A percentile compares a stretch with the other conserved stretches of the same genome.
These are phyloP conservation scores for Hassar affinis DNA, from an alignment of 2,113 vertebrate species.

Conservation along the genomic window DNA sequence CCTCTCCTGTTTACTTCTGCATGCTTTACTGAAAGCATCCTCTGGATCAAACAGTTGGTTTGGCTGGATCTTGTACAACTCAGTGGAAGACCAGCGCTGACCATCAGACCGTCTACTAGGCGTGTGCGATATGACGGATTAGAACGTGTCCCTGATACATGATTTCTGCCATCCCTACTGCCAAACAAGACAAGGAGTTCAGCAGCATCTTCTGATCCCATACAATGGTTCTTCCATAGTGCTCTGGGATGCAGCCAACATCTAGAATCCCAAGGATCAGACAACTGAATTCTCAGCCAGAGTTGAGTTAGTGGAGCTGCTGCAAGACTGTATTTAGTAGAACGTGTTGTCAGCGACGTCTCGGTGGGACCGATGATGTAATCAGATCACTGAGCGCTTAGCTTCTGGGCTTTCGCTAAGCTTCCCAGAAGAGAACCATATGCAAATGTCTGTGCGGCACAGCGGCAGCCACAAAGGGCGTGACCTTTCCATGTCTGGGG, in stretches of 20 bases:
- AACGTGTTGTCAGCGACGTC: not conserved
- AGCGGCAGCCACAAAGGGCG: not conserved
- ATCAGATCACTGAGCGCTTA: not conserved
- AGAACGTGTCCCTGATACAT: too few relatives aligned
- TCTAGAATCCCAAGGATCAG: not conserved
- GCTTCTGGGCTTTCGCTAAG: conserved; percentile 8
- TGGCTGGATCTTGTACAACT: too few relatives aligned
- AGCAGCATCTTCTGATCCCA: not conserved
- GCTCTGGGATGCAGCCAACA: not conserved
- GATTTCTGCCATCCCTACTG: too few relatives aligned
- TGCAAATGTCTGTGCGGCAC: not conserved
- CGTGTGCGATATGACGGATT: too few relatives aligned
- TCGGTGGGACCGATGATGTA: not conserved
- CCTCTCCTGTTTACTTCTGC: too few relatives aligned
- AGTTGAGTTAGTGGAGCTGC: not conserved
- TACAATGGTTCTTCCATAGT: not conserved
- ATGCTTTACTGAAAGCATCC: not conserved
- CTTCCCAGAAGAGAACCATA: not conserved
- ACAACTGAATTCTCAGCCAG: not conserved
- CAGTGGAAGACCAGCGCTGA: too few relatives aligned
- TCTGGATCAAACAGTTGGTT: not conserved
- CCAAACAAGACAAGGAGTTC: not conserved
- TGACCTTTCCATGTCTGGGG: conserved; percentile 13
- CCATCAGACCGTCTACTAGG: too few relatives aligned
- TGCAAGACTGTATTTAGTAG: not conserved